These are phyloP conservation scores for Margarornis squamiger DNA, from an alignment of 2,797 vertebrate species.

Conservation along the genomic window DNA sequence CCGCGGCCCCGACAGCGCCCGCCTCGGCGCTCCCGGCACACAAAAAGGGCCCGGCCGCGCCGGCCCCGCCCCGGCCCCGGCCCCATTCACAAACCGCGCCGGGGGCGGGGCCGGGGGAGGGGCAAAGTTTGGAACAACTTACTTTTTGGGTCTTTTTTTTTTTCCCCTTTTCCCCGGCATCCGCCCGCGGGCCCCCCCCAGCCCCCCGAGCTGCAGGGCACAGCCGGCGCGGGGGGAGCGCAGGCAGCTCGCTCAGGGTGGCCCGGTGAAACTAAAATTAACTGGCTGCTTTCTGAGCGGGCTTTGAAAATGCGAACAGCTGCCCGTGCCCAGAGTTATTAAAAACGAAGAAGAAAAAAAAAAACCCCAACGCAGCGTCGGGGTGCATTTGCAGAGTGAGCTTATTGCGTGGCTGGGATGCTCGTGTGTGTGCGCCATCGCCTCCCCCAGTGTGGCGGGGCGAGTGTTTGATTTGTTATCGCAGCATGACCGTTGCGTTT, in stretches of 20 bases:
- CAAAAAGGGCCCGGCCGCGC: slow-evolving; percentile 42
- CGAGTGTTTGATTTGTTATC: slow-evolving; percentile 4
- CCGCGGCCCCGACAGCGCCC: not conserved
- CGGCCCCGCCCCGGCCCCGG: slow-evolving; percentile 55
- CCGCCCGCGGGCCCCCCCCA: not conserved
- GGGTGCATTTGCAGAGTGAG: not conserved
- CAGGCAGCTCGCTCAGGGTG: slow-evolving; percentile 24
- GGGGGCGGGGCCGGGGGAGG: slow-evolving; percentile 68
- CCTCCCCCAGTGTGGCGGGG: not conserved
- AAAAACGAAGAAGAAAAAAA: not conserved
- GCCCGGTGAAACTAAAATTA: slow-evolving; percentile 21
- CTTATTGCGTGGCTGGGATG: not conserved
- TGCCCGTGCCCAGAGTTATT: slow-evolving; percentile 26
- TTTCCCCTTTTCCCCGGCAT: not conserved
- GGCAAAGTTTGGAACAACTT: not conserved
- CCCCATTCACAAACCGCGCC: slow-evolving; percentile 84
- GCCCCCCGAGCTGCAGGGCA: not conserved
- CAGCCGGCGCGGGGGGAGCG: not conserved
- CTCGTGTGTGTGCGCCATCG: not conserved
- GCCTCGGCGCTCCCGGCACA: slow-evolving; percentile 8
- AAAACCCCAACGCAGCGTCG: not conserved
- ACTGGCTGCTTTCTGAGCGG: slow-evolving; percentile 27
- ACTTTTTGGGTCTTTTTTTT: no score
- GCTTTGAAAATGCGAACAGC: slow-evolving; percentile 40
- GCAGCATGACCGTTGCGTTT: slow-evolving; percentile 9